phyloP scores from a whole-genome alignment of 1,140 invertebrate species.

The Galleria mellonella region DNA sequence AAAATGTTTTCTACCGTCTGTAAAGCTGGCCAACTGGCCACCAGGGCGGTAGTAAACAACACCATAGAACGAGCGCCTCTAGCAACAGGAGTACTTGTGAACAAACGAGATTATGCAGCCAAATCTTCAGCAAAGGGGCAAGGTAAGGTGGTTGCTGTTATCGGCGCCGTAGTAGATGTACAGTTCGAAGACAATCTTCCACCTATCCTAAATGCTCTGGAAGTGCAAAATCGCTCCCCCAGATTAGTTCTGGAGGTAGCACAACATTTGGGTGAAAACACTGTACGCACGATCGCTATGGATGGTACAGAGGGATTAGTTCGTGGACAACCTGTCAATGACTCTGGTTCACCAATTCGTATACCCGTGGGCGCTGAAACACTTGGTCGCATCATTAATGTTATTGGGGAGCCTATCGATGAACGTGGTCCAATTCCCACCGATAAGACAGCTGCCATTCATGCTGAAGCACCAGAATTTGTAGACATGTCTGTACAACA shows the following conservation, averaged over 20 bases:
- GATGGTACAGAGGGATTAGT: conserved; percentile 90
- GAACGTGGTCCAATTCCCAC: conserved; percentile 96
- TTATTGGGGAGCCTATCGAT: conserved; percentile 97
- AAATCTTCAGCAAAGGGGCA: conserved; percentile 61
- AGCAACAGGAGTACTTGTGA: conserved; percentile 48
- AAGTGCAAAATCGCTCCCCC: conserved; percentile 82
- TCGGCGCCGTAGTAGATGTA: conserved; percentile 99
- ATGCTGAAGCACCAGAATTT: conserved; percentile 97
- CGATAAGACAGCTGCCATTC: conserved; percentile 92
- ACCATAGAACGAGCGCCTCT: conserved; percentile 52
- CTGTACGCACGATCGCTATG: conserved; percentile 91
- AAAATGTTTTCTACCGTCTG: conserved; percentile 71
- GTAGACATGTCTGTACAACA: conserved; percentile 98
- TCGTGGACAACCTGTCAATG: conserved; percentile 82
- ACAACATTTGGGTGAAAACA: conserved; percentile 90
- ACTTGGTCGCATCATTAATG: conserved; percentile 90
- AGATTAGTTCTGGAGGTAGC: conserved; percentile 89
- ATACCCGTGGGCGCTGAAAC: conserved; percentile 89
- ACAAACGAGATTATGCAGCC: conserved; percentile 64
- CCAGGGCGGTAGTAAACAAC: conserved; percentile 62
- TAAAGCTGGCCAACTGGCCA: conserved; percentile 62
- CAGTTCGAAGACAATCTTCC: conserved; percentile 97
- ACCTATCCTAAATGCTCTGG: conserved; percentile 97
- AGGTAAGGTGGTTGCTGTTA: conserved; percentile 94
- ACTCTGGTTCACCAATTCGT: conserved; percentile 85